Base-by-base conservation (phyloP, 2,888 invertebrate species). In the Gibbula magus region DNA sequence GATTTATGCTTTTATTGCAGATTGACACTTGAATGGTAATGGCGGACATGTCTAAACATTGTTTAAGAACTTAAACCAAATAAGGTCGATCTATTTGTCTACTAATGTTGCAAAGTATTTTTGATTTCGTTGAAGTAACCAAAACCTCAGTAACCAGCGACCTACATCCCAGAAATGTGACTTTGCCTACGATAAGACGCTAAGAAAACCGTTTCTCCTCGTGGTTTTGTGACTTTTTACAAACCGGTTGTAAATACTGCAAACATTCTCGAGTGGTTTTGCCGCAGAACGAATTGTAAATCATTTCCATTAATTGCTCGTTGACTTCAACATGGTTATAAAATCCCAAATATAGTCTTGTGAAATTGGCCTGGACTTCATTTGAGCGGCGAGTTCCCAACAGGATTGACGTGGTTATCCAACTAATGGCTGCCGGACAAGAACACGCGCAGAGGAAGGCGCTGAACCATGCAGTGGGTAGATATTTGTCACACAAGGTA, bases 261-360 rank as follows among this genome's bases (percentile, higher is more conserved):
- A 70, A 32, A 70, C 35, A 70, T n/a, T 35, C 70, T 70, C 70
- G 70, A 70, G 70, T 70, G 70, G 32, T 70, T 39, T 39, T 16
- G n/a, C 70, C 39, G 32, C 32, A 70, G 70, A 70, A 70, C 39
- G 39, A 70, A 32, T 70, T 70, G 70, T 70, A 70, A 70, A 70
- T 70, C 70, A 70, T 70, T 70, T 70, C 70, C 70, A 70, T 39
- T 70, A 61, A 61, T 61, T 61, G 61, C 61, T 29, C 61, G 29
- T 61, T 61, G 61, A 61, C 29, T 61, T 29, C 32, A 35, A 70
- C 20, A 70, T 70, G 70, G 70, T 70, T 70, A 35, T 70, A 70
- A 70, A 70, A 70, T 35, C 32, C 39, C 70, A 70, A 70, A 32
- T 70, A 70, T 39, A 70, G 35, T 35, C n/a, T 20, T 16, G n/a